phyloP scores from a whole-genome alignment of 2,888 invertebrate species.

The Polydrusus pterygomalis region DNA sequence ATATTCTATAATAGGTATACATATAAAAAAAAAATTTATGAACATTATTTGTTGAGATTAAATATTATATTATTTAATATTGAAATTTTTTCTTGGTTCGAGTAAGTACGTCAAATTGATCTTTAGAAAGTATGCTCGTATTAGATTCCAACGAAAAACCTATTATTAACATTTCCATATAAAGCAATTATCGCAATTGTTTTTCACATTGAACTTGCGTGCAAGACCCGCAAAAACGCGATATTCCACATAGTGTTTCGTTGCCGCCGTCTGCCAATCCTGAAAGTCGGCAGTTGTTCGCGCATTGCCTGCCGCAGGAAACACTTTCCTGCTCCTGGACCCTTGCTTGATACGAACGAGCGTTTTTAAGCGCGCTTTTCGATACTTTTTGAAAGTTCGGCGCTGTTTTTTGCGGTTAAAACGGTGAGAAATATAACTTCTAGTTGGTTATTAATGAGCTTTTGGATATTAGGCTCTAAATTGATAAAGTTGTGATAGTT shows the following conservation, averaged over 20 bases:
- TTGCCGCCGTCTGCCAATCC: constrained; percentile 25
- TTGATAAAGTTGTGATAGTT: neutral
- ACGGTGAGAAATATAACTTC: neutral
- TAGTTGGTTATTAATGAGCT: neutral
- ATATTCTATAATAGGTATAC: too few relatives aligned
- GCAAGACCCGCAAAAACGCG: constrained; percentile 23
- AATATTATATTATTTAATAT: too few relatives aligned
- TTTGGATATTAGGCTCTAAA: constrained; percentile 1
- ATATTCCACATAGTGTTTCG: constrained; percentile 22
- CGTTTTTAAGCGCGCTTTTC: constrained; percentile 11
- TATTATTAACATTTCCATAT: neutral
- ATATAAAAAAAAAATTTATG: too few relatives aligned
- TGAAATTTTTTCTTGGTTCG: too few relatives aligned
- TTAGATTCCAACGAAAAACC: neutral
- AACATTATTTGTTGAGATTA: too few relatives aligned
- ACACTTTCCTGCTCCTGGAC: constrained; percentile 20
- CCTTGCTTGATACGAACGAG: constrained; percentile 4
- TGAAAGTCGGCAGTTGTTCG: constrained; percentile 37
- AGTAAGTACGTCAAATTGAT: neutral
- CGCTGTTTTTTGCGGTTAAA: constrained; percentile 9
- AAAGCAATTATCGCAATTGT: constrained; percentile 9
- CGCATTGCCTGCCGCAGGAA: constrained; percentile 36
- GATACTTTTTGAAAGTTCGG: constrained; percentile 24
- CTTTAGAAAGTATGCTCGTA: neutral
- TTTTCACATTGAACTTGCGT: constrained; percentile 35